These are phyloP conservation scores for Rotaria sp. DNA, from an alignment of 2,888 invertebrate species.

Conservation along the genomic window DNA sequence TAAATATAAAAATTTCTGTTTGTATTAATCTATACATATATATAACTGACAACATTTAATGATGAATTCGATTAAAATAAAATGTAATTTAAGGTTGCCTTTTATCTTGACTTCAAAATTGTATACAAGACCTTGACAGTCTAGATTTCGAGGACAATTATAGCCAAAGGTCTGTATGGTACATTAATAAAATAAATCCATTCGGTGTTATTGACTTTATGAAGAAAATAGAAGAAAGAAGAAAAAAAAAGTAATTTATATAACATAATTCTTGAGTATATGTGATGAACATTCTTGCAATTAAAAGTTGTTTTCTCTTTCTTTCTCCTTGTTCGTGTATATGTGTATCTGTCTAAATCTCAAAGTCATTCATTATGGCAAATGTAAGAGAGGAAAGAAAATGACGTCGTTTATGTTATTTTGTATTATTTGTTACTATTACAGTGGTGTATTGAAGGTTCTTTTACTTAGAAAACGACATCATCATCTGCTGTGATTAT, in stretches of 20 bases:
- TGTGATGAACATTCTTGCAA: background rate
- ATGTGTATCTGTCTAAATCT: background rate
- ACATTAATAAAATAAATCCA: background rate
- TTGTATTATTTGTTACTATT: background rate
- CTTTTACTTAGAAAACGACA: background rate
- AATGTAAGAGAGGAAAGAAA: background rate
- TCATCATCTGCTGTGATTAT: background rate
- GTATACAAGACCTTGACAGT: background rate
- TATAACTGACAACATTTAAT: background rate
- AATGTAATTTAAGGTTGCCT: background rate
- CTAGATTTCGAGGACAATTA: background rate
- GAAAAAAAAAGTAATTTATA: background rate
- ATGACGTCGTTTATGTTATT: background rate
- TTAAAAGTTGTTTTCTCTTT: background rate
- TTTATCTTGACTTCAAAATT: background rate
- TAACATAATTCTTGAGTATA: background rate
- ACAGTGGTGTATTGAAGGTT: background rate
- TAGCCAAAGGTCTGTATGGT: background rate
- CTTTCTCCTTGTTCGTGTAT: background rate
- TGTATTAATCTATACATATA: background rate
- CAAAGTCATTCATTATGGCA: background rate
- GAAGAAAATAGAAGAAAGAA: background rate
- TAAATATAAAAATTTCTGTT: constrained; percentile 9
- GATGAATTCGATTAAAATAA: background rate
- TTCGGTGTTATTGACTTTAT: background rate